phyloP scores from a whole-genome alignment of 2,888 invertebrate genomes.

The Torymus aiolomorphi region DNA sequence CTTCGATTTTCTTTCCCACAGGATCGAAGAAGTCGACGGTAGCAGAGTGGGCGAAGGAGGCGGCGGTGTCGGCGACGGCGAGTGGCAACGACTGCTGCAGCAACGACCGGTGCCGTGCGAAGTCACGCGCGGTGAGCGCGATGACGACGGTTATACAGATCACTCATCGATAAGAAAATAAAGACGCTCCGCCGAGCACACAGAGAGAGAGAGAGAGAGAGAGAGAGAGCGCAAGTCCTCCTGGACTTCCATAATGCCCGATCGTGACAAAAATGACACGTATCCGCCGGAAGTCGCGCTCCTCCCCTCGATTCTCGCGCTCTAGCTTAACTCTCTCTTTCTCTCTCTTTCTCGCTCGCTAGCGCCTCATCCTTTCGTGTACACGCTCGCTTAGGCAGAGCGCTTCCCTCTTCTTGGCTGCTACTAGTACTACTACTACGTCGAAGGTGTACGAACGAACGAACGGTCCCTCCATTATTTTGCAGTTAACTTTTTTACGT shows the following conservation, averaged over 20 bases:
- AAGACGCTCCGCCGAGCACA: slow-evolving; percentile 60
- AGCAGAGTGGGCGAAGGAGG: not conserved
- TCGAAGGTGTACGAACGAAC: slow-evolving; percentile 3
- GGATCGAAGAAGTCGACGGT: slow-evolving; percentile 37
- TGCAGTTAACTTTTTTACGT: slow-evolving; percentile 67
- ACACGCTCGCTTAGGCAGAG: not conserved
- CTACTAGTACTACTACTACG: slow-evolving; percentile 12
- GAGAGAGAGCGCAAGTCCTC: slow-evolving; percentile 52
- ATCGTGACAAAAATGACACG: slow-evolving; percentile 75
- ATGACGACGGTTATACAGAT: slow-evolving; percentile 71
- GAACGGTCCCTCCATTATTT: slow-evolving; percentile 68
- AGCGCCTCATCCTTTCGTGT: no score
- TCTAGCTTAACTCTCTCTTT: not conserved
- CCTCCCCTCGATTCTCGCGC: slow-evolving; percentile 40
- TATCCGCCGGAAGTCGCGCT: slow-evolving; percentile 73
- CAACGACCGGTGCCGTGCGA: slow-evolving; percentile 39
- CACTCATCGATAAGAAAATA: slow-evolving; percentile 73
- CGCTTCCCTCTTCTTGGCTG: slow-evolving; percentile 13
- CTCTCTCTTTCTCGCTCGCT: not conserved
- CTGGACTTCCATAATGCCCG: slow-evolving; percentile 65
- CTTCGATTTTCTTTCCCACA: slow-evolving; percentile 59
- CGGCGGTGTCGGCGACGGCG: not conserved
- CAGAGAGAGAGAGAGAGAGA: not conserved
- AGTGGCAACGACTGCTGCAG: not conserved
- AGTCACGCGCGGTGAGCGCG: slow-evolving; percentile 59